Evolutionary conservation across 2,113 vertebrate species (phyloP).

Genomic region (Sula dactylatra): DNA sequence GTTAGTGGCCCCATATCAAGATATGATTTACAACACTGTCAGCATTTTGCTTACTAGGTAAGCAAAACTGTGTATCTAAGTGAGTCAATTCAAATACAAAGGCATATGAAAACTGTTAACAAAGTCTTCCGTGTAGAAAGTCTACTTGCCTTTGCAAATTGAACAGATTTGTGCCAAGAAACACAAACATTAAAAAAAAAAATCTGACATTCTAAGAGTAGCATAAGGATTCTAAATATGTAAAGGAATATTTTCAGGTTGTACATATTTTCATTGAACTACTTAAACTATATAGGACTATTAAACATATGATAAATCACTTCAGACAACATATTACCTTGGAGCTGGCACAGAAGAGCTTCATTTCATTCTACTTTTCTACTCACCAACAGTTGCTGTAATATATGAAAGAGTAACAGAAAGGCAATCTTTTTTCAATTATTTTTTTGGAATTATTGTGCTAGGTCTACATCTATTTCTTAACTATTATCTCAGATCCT

Average conservation of each 20-base stretch:
- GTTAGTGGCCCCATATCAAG: not conserved
- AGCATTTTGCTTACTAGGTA: constrained; percentile 32
- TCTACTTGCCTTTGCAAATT: not conserved
- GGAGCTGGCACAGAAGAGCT: not conserved
- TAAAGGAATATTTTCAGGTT: not conserved
- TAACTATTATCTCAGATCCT: not conserved
- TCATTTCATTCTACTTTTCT: not conserved
- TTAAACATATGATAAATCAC: not conserved
- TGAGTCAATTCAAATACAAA: constrained; percentile 36
- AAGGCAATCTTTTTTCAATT: not conserved
- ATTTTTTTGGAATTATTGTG: not conserved
- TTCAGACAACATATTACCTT: not conserved
- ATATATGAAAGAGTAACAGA: not conserved
- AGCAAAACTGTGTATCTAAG: constrained; percentile 4
- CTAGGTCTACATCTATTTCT: not conserved
- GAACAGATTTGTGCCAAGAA: not conserved
- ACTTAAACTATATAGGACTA: not conserved
- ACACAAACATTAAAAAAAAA: not conserved
- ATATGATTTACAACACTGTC: not conserved
- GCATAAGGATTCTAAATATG: not conserved
- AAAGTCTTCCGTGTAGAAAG: constrained; percentile 6
- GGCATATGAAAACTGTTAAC: not conserved
- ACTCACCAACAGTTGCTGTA: not conserved
- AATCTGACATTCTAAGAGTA: not conserved
- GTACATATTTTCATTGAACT: not conserved